Conservation (phyloP, 2,113 vertebrate genomes). For the Ciconia stormi region DNA sequence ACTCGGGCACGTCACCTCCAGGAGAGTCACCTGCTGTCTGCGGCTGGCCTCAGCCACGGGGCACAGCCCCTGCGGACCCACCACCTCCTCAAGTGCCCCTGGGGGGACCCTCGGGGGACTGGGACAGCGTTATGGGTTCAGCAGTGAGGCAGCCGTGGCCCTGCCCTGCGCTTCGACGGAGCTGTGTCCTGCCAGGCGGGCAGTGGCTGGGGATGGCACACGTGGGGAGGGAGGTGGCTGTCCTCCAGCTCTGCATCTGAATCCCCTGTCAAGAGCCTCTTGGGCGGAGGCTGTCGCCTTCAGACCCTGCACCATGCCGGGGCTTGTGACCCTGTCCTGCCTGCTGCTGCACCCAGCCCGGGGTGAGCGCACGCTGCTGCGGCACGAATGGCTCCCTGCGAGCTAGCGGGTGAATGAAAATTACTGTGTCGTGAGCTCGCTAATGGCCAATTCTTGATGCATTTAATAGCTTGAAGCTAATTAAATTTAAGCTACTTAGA, state of each 20-base stretch:
- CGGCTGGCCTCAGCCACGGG: not conserved
- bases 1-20: fast-evolving
- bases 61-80: not conserved
- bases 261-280: too few species aligned
- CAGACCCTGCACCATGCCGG: fast-evolving
- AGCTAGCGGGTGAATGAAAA: not conserved
- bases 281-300: not conserved
- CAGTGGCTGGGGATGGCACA: not conserved
- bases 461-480: not conserved
- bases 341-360: not conserved
- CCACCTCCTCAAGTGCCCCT: not conserved
- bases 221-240: not conserved
- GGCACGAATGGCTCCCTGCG: not conserved
- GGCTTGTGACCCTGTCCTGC: not conserved
- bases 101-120: not conserved
- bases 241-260: not conserved
- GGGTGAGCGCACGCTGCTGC: not conserved
- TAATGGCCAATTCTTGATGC: not conserved
- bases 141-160: not conserved
- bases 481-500: not conserved
- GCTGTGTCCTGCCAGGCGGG: not conserved
- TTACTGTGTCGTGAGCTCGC: not conserved
- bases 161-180: not conserved
- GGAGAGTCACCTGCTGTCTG: not conserved
- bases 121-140: too few species aligned